These are phyloP conservation scores for Lasioglossum vierecki DNA, from an alignment of 2,888 invertebrate species.

Conservation along the genomic window DNA sequence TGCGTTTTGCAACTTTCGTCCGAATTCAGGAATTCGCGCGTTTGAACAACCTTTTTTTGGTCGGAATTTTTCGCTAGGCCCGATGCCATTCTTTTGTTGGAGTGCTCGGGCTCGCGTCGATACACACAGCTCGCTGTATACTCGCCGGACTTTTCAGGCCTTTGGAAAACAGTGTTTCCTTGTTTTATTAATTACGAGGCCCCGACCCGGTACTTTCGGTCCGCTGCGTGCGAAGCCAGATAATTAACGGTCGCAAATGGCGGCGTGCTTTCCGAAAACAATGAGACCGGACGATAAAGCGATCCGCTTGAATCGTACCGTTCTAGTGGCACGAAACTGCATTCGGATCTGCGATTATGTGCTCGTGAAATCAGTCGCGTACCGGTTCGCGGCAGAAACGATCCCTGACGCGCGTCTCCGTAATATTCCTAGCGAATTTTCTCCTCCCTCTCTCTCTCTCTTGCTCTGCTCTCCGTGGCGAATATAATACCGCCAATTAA, in stretches of 20 bases:
- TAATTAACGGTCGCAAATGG: constrained; percentile 25
- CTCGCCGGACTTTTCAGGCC: neutral
- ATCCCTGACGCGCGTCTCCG: neutral
- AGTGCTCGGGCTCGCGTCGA: neutral
- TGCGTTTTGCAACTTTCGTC: neutral
- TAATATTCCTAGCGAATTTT: neutral
- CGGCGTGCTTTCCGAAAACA: constrained; percentile 8
- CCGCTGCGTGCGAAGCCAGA: constrained; percentile 2
- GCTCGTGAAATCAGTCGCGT: neutral
- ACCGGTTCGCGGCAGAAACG: neutral
- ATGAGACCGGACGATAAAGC: constrained; percentile 16
- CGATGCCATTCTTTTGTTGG: neutral
- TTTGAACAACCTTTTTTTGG: neutral
- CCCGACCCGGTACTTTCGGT: neutral
- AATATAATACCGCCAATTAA: neutral
- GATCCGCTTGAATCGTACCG: constrained; percentile 18
- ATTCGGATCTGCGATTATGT: constrained; percentile 2
- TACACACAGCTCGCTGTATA: neutral
- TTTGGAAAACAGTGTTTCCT: neutral
- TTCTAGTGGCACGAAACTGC: constrained; percentile 15
- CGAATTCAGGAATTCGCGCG: neutral
- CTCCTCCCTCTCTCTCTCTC: neutral
- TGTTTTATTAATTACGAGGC: constrained; percentile 8
- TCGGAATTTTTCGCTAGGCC: neutral
- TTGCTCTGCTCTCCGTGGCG: no score